phyloP scores from a whole-genome alignment of 2,113 vertebrate genomes.

The Tragelaphus imberbis region DNA sequence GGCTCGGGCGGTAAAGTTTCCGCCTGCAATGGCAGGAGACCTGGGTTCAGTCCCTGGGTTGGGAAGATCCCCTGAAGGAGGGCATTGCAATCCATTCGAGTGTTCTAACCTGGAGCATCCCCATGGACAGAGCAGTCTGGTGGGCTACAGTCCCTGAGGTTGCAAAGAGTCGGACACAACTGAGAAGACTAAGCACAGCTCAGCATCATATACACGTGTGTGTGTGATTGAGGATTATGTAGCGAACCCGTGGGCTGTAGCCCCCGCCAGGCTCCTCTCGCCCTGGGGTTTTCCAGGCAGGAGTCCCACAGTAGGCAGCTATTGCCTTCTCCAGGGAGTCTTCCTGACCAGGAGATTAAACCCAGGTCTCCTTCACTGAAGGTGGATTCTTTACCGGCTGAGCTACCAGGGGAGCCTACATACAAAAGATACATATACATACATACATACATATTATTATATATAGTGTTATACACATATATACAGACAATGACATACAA shows the following conservation, averaged over 20 bases:
- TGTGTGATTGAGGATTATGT: background rate
- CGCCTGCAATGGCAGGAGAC: background rate
- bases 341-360: background rate
- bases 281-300: background rate
- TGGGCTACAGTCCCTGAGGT: background rate
- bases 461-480: background rate
- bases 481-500: background rate
- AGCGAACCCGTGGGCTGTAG: background rate
- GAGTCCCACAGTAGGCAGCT: background rate
- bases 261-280: background rate
- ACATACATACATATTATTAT: background rate
- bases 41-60: background rate
- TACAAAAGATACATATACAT: background rate
- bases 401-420: background rate
- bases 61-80: background rate
- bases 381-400: background rate
- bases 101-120: background rate
- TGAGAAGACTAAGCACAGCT: background rate
- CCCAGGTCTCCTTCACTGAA: background rate
- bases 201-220: rapidly evolving
- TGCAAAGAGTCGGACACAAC: rapidly evolving
- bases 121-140: background rate
- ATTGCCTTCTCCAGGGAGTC: background rate
- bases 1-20: background rate
- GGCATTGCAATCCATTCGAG: background rate